Evolutionary conservation across 2,888 invertebrate genomes (phyloP), one percentile per base, ranked within the genome.

Genomic region (Mesochorus sp.): DNA sequence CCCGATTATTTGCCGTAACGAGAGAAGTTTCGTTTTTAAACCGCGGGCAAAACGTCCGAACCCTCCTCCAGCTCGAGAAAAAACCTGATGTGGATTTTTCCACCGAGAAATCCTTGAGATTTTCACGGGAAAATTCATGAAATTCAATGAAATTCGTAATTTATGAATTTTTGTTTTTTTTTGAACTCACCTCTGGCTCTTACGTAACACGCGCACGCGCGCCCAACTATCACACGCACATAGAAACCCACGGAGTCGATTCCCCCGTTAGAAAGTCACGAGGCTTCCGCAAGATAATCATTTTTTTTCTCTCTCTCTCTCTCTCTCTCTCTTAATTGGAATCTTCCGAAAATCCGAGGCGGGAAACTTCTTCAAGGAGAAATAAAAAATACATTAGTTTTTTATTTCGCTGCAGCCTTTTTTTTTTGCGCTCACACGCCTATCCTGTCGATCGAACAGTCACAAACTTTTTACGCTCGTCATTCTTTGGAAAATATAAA

Each of bases 181-280:
- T 79, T 80, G 80, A 80, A 80, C 80, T 80, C 70, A 37, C 67
- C 53, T 2, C 39, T 17, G 19, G 42, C 12, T 79, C n/a, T 80
- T 80, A 80, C 73, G 79, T 80, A 80, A 81, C 70, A 57, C 62
- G 14, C 62, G 47, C 51, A 55, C 57, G 72, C 8, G 10, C 3
- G 1, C 8, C 8, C n/a, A n/a, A n/a, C n/a, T n/a, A n/a, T n/a
- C n/a, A n/a, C n/a, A n/a, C n/a, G n/a, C n/a, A n/a, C n/a, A n/a
- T n/a, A n/a, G n/a, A n/a, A n/a, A n/a, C n/a, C n/a, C n/a, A n/a
- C n/a, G n/a, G n/a, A n/a, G 4, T 34, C 34, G 34, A 4, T 34
- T 34, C 6, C 34, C 49, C 64, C 62, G 72, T 80, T 80, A 79
- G 72, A 77, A 77, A 80, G 79, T 76, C 62, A 28, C 61, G 42